Percentiles rank a stretch among this genome's conserved stretches.
phyloP scores from a whole-genome alignment of 2,113 vertebrate genomes.

The Elachura formosa region DNA sequence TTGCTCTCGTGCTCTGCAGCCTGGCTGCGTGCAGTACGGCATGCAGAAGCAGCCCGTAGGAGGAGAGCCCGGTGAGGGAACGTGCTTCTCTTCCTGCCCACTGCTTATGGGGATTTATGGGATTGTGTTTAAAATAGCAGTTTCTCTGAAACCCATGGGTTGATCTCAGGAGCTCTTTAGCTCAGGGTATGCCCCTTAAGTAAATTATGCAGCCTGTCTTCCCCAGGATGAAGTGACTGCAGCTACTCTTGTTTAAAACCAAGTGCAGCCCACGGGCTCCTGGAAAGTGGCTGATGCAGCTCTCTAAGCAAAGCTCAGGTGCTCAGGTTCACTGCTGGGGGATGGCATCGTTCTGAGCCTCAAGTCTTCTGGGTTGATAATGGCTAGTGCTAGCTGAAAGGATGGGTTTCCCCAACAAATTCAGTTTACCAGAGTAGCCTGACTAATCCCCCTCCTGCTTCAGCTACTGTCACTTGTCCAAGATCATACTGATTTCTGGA shows the following conservation, averaged over 20 bases:
- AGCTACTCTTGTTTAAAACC: neutral
- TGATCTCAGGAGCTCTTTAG: constrained; percentile 50
- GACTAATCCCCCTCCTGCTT: neutral
- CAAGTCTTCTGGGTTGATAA: neutral
- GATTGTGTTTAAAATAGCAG: constrained; percentile 46
- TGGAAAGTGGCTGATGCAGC: neutral
- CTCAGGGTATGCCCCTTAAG: constrained; percentile 22
- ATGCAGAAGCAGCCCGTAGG: neutral
- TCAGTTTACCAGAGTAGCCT: neutral
- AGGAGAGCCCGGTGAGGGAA: neutral
- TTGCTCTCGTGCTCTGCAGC: neutral
- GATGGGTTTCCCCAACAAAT: neutral
- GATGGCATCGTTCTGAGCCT: neutral
- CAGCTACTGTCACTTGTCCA: neutral
- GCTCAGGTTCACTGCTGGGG: neutral
- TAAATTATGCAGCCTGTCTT: constrained; percentile 7
- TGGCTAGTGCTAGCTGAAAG: neutral
- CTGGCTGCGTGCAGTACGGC: neutral
- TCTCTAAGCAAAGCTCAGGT: neutral
- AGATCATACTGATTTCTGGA: neutral
- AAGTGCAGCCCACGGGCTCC: neutral
- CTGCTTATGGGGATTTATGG: constrained; percentile 31
- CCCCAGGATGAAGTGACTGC: neutral
- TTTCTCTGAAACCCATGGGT: constrained; percentile 46
- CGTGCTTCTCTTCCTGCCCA: neutral